phyloP scores from a whole-genome alignment of 2,888 invertebrate species.

The Galerucella calmariensis region DNA sequence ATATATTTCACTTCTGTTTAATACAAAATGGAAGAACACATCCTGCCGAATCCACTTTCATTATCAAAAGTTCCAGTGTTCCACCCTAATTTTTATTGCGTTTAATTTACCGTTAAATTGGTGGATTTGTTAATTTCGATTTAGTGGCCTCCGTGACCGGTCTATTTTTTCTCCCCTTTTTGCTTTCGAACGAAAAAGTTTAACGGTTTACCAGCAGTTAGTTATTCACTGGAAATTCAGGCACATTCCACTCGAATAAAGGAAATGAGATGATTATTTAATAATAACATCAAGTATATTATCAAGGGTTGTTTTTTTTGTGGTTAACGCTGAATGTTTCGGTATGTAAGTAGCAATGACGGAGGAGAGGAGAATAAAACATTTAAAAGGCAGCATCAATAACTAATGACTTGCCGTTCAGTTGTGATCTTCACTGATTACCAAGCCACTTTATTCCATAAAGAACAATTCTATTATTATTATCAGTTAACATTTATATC shows the following conservation, averaged over 20 bases:
- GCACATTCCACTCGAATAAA: conserved; percentile 17
- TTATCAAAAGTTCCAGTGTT: conserved; percentile 27
- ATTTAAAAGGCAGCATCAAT: no score
- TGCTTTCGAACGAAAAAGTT: conserved; percentile 22
- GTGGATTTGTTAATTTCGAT: conserved; percentile 41
- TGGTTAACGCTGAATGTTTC: neutral
- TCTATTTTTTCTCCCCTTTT: conserved; percentile 34
- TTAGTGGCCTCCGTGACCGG: conserved; percentile 26
- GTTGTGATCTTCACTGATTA: no score
- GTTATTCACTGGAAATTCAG: conserved; percentile 20
- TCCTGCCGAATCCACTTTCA: conserved; percentile 15
- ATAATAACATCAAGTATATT: conserved; percentile 12
- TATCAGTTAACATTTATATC: no score
- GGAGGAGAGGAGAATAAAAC: no score
- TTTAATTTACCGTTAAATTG: conserved; percentile 43
- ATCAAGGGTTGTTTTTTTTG: conserved; percentile 2
- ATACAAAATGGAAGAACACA: conserved; percentile 18
- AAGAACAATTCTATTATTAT: no score
- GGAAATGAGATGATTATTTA: conserved; percentile 18
- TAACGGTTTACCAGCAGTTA: conserved; percentile 8
- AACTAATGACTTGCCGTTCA: no score
- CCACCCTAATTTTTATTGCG: conserved; percentile 34
- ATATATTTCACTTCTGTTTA: conserved; percentile 6
- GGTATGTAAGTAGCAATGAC: neutral
- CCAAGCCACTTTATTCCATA: no score